A percentile compares a stretch with the other conserved stretches of the same genome.
These are phyloP conservation scores for Falco biarmicus DNA, from an alignment of 2,797 vertebrate species.

Conservation along the genomic window DNA sequence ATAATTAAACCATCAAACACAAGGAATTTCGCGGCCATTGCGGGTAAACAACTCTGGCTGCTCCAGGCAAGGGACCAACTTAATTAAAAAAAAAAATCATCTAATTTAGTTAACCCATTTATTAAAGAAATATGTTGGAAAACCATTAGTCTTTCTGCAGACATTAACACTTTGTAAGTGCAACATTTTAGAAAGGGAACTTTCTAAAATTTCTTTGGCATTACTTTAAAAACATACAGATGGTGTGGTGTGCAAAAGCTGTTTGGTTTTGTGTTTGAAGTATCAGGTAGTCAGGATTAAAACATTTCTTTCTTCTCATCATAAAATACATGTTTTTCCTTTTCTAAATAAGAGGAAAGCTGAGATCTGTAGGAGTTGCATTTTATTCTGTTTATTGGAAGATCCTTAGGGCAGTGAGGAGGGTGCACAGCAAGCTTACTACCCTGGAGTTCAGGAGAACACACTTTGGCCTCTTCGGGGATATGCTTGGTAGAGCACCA, in stretches of 20 bases:
- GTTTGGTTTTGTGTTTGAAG: no score
- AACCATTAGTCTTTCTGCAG: not conserved
- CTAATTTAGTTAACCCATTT: slow-evolving; percentile 23
- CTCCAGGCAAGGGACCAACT: slow-evolving; percentile 34
- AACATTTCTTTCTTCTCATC: not conserved
- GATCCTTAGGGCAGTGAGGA: not conserved
- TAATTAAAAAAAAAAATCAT: not conserved
- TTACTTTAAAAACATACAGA: not conserved
- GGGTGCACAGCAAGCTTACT: not conserved
- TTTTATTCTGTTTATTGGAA: not conserved
- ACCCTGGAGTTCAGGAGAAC: no score
- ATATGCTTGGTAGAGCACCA: no score
- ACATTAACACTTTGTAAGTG: not conserved
- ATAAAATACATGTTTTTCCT: not conserved
- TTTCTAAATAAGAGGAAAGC: not conserved
- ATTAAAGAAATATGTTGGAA: not conserved
- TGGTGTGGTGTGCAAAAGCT: not conserved
- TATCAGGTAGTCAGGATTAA: no score
- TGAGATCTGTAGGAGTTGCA: not conserved
- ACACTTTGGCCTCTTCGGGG: no score
- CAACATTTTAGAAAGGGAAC: not conserved
- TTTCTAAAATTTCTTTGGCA: not conserved
- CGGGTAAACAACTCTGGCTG: slow-evolving; percentile 36
- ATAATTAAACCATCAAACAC: slow-evolving; percentile 48
- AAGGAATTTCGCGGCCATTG: not conserved